Base-by-base conservation (phyloP, 2,888 invertebrate genomes). In the Saturnia pavonia region DNA sequence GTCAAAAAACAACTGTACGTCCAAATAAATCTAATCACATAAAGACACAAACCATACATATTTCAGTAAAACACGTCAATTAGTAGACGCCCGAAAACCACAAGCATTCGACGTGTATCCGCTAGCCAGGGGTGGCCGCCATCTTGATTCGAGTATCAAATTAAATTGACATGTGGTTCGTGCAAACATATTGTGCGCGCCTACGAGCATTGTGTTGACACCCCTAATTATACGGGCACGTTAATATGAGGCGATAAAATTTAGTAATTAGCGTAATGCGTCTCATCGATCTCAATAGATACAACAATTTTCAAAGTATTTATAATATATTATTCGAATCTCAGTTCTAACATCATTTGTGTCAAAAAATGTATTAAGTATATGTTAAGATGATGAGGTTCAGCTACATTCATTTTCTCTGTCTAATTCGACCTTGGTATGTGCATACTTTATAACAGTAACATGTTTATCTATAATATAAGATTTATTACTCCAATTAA, bases 161-260 rank as follows among this genome's bases (percentile, higher is more conserved):
- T 94, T 92, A 91, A 92, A 92, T 92, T 92, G 92, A 91, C 91
- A 89, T 91, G 91, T 89, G 92, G 91, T 90, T 89, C 88, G 85
- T 86, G 85, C 89, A 88, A 88, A 88, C 91, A 89, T 88, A 91
- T 91, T 90, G 91, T 91, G 80, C 85, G 83, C 85, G 84, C 82
- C 84, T 85, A 80, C 82, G 78, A 82, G 85, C 87, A 91, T 92
- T 92, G 91, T 90, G 89, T 89, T 89, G 90, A 91, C 91, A 87
- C 90, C 91, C 91, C 90, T 92, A 91, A 92, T 93, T 92, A 91
- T 89, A 91, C 89, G 88, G 86, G 87, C 85, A 86, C 85, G 78
- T 81, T 85, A 86, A 88, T 89, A 87, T 85, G 84, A 86, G 80
- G 86, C 87, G 88, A 91, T 92, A 90, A 89, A 88, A 83, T 86